A percentile compares a stretch with the other conserved stretches of the same genome.
Conservation (phyloP, 1,140 invertebrate genomes). For the Limonius californicus region DNA sequence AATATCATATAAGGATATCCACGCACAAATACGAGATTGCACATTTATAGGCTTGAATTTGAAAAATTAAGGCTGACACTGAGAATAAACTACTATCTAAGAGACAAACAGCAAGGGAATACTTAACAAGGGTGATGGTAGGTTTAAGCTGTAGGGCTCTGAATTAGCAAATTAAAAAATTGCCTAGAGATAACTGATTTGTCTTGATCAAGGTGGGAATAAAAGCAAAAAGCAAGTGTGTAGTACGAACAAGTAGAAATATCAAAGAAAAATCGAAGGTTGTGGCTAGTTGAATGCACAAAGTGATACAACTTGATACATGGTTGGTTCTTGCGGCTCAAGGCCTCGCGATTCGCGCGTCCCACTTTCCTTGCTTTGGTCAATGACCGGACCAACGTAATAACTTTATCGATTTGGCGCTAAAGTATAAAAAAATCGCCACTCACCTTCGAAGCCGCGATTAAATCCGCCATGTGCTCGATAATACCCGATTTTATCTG, state of each 20-base stretch:
- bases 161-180: no score
- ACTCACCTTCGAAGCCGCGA: not conserved
- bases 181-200: no score
- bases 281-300: conserved; percentile 1
- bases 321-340: not conserved
- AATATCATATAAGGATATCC: no score
- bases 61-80: no score
- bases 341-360: conserved; percentile 17
- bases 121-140: no score
- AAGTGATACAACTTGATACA: not conserved
- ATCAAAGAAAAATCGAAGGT: conserved; percentile 2
- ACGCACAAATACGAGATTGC: no score
- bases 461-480: no score
- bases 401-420: conserved; percentile 1
- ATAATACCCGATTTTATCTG: no score
- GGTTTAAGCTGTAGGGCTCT: no score
- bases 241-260: not conserved
- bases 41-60: no score
- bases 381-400: conserved; percentile 19
- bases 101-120: no score
- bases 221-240: not conserved
- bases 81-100: no score
- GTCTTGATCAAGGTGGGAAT: not conserved
- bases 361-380: conserved; percentile 25
- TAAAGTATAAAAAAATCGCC: not conserved